Base-by-base conservation (phyloP, 2,797 vertebrate genomes). In the Taenioides sp. region DNA sequence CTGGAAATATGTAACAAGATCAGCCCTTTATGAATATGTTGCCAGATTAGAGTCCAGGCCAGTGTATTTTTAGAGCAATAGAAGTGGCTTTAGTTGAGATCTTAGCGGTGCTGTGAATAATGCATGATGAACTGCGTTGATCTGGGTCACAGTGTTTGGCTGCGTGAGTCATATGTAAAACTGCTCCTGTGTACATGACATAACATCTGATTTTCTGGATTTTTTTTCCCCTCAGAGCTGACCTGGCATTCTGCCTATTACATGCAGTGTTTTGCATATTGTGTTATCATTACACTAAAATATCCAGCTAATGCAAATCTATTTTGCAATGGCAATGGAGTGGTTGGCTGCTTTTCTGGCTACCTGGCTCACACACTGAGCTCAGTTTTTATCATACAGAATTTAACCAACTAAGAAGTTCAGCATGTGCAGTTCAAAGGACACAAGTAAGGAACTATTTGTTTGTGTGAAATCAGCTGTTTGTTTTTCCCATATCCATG, bases 111-210 rank as follows among this genome's bases (percentile, higher is more conserved):
- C 50, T 81, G 85, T 86, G 65, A 77, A 86, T 86, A 81, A 83
- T 81, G 65, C 66, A 85, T 64, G 65, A 69, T 23, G 20, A 73
- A 70, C 75, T 72, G 84, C 63, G 72, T 71, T 70, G 67, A 87
- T 85, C 70, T 80, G 77, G 75, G 81, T 85, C 80, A 66, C 6
- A 17, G 80, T 87, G 75, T 84, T 84, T 79, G 78, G 72, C 64
- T 74, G 70, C 22, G 40, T 77, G 79, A 80, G 67, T 85, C 71
- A 76, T 27, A 60, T 62, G 78, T 84, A 47, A 66, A 81, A 87
- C 68, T 67, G 27, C 60, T 78, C 25, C 0, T 61, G 18, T n/a
- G 17, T 40, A 63, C 34, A 16, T 43, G 37, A 40, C 61, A 23
- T 63, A 43, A 63, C 37, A 43, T 37, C 28, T 0, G 4, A 11